Evolutionary conservation across 1,140 invertebrate genomes (phyloP).

Genomic region (Drosophila suzukii): DNA sequence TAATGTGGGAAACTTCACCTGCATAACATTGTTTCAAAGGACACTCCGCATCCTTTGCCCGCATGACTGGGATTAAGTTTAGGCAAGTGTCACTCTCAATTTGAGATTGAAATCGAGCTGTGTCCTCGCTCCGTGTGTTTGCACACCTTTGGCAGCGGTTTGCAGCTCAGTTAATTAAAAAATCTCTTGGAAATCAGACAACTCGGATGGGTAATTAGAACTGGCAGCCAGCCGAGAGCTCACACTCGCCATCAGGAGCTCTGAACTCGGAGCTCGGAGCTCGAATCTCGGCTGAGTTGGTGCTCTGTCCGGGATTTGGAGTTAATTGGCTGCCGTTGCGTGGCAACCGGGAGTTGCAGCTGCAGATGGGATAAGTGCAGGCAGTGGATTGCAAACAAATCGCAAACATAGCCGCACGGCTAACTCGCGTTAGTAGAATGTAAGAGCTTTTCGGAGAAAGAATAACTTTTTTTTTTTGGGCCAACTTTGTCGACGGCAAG

Average conservation of each 20-base stretch:
- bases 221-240: slow-evolving; percentile 42
- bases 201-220: slow-evolving; percentile 61
- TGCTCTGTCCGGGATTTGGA: slow-evolving; percentile 43
- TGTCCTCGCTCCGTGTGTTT: slow-evolving; percentile 14
- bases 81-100: slow-evolving; percentile 27
- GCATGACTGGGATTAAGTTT: slow-evolving; percentile 24
- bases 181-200: slow-evolving; percentile 60
- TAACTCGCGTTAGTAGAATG: slow-evolving; percentile 3
- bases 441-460: not conserved
- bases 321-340: slow-evolving; percentile 65
- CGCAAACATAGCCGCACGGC: slow-evolving; percentile 5
- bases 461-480: slow-evolving; percentile 17
- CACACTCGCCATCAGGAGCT: slow-evolving; percentile 8
- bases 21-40: not conserved
- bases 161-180: slow-evolving; percentile 52
- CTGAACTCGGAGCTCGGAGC: too few relatives aligned
- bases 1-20: not conserved
- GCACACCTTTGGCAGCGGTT: slow-evolving; percentile 32
- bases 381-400: slow-evolving; percentile 42
- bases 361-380: slow-evolving; percentile 38
- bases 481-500: slow-evolving; percentile 23
- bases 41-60: not conserved
- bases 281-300: not conserved
- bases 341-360: slow-evolving; percentile 38
- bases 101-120: slow-evolving; percentile 11